Base-by-base conservation (phyloP, 2,113 vertebrate species). In the Cinclus mexicanus region DNA sequence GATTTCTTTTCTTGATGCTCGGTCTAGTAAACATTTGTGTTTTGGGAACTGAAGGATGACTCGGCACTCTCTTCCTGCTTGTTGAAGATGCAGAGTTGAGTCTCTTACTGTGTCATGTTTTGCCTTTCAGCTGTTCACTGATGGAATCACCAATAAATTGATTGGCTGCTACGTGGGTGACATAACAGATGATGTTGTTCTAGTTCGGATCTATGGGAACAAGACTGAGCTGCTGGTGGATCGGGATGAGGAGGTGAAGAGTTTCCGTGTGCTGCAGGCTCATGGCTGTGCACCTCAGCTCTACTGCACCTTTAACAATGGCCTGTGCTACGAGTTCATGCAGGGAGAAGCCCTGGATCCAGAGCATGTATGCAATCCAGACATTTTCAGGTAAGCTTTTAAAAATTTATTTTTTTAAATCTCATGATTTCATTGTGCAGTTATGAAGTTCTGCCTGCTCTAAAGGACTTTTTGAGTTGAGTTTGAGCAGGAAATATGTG, bases 291-390 rank as follows among this genome's bases (percentile, higher is more conserved):
- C 99, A 0, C 99, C 99, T 0, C 98, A 97, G 4, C 99, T 99
- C 7, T 99, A 99, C 97, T 99, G 99, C 50, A 99, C 99, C 94
- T 99, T 99, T 97, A 99, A 98, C 92, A 99, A 99, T 2, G 99
- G 99, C 61, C 98, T 99, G 18, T 99, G 99, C 97, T 99, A 99
- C 7, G 98, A 99, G 93, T 99, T 99, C 97, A 99, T 99, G 90
- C 98, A 99, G 95, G 99, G 99, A 37, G 98, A 98, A 23, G 99
- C 99, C 3, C 92, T 99, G 94, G 99, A 99, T 89, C 99, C 99
- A 1, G 98, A 99, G 94, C 98, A 99, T 60, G 99, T 99, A 46
- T 98, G 99, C 92, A 98, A 98, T 87, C 98, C 98, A 6, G 97
- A 98, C 44, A 98, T 99, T 81, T 99, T 98, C 97, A 99, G 98